Percentiles rank a stretch among this genome's conserved stretches.
phyloP scores from a whole-genome alignment of 2,113 vertebrate species.

The Notechis scutatus region DNA sequence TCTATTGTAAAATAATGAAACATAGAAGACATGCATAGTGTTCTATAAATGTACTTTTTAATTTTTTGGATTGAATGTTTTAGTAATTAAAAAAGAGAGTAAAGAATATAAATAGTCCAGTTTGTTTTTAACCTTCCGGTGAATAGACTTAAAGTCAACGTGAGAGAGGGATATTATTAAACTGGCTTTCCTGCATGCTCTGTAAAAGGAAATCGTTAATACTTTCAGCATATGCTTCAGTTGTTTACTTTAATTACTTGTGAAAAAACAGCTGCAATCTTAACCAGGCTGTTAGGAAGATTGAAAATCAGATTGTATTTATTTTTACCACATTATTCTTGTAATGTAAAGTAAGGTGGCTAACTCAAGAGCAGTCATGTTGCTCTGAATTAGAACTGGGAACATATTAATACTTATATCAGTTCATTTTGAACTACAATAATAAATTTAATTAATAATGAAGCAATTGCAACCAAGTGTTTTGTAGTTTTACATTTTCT shows the following conservation, averaged over 20 bases:
- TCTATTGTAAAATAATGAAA: neutral
- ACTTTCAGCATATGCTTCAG: constrained; percentile 49
- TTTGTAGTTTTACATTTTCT: neutral
- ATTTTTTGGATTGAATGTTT: neutral
- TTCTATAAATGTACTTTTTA: neutral
- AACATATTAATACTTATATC: neutral
- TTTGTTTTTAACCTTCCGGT: constrained; percentile 17
- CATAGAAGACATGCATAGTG: neutral
- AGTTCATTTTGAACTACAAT: neutral
- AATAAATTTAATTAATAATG: neutral
- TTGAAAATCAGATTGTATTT: constrained; percentile 52
- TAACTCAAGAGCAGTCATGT: accelerated
- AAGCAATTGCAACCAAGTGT: neutral
- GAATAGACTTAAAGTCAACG: constrained; percentile 22
- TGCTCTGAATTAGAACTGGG: neutral
- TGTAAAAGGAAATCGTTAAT: constrained; percentile 50
- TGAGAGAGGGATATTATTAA: constrained; percentile 52
- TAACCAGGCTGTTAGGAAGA: constrained; percentile 1
- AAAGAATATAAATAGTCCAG: constrained; percentile 42
- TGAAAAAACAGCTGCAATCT: constrained; percentile 48
- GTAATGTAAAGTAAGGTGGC: constrained; percentile 24
- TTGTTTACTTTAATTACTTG: constrained; percentile 57
- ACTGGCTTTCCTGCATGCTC: constrained; percentile 21
- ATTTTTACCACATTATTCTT: constrained; percentile 25
- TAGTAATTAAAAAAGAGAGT: neutral